Evolutionary conservation across 2,797 vertebrate species (phyloP).

Genomic region (Anomalospiza imberbis): DNA sequence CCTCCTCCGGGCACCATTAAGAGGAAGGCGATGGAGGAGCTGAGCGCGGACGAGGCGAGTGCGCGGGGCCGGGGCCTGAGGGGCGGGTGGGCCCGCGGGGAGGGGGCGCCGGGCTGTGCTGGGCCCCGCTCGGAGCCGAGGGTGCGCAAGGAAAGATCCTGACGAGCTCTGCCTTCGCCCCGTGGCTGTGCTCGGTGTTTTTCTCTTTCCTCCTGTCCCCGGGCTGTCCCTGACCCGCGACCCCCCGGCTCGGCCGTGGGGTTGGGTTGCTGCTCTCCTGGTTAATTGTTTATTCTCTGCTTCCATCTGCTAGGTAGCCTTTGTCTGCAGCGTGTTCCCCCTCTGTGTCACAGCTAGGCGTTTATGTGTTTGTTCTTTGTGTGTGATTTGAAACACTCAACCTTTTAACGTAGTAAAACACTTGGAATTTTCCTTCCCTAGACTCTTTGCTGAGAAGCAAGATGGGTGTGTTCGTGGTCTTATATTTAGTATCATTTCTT

Average conservation of each 20-base stretch:
- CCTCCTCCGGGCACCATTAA: conserved; percentile 83
- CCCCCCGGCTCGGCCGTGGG: background rate
- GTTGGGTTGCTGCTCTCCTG: background rate
- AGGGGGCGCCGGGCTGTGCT: background rate
- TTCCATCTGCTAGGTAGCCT: background rate
- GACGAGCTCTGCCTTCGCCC: background rate
- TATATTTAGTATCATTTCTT: background rate
- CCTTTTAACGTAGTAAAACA: background rate
- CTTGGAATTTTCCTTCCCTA: background rate
- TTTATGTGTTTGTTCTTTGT: background rate
- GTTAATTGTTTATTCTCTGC: background rate
- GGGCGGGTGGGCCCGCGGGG: background rate
- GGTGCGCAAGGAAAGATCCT: rapidly evolving
- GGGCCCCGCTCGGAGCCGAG: background rate
- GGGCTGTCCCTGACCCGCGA: background rate
- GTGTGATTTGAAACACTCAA: background rate
- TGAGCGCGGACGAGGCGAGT: conserved; percentile 92
- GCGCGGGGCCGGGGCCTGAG: background rate
- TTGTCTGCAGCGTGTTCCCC: background rate
- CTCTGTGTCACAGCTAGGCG: rapidly evolving
- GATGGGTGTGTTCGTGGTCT: background rate
- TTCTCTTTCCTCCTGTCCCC: too few species aligned
- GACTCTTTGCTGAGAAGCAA: background rate
- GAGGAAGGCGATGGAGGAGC: conserved; percentile 93
- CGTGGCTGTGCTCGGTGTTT: rapidly evolving